phyloP scores from a whole-genome alignment of 2,888 invertebrate species.

The Apotomis turbidana region DNA sequence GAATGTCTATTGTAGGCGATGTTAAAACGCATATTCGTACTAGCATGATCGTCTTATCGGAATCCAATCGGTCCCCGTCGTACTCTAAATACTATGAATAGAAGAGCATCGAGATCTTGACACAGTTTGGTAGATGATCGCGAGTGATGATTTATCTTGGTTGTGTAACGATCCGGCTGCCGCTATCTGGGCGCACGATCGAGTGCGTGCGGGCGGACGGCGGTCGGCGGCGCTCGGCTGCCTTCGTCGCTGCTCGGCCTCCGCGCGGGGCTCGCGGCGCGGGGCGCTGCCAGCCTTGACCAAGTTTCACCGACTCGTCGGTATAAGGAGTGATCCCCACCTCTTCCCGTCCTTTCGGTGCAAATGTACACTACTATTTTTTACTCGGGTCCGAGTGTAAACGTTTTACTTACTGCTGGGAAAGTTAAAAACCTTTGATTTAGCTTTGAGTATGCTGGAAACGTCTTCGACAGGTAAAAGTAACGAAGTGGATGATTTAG shows the following conservation, averaged over 20 bases:
- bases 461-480: neutral
- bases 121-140: conserved; percentile 75
- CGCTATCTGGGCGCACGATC: conserved; percentile 71
- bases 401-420: conserved; percentile 5
- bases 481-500: neutral
- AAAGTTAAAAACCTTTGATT: neutral
- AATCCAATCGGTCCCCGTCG: conserved; percentile 42
- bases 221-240: conserved; percentile 68
- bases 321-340: conserved; percentile 81
- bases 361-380: conserved; percentile 48
- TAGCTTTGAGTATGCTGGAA: neutral
- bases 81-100: conserved; percentile 46
- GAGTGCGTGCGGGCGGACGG: conserved; percentile 64
- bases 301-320: conserved; percentile 82
- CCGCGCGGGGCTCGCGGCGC: conserved; percentile 55
- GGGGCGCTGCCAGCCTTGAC: conserved; percentile 78
- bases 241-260: conserved; percentile 62
- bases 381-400: conserved; percentile 48
- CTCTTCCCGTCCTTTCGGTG: conserved; percentile 79
- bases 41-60: conserved; percentile 42
- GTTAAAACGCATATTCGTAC: conserved; percentile 18
- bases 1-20: conserved; percentile 26
- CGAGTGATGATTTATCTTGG: conserved; percentile 76
- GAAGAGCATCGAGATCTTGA: conserved; percentile 70
- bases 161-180: conserved; percentile 74